Evolutionary conservation across 2,797 vertebrate species (phyloP).

Genomic region (Karalla daura): DNA sequence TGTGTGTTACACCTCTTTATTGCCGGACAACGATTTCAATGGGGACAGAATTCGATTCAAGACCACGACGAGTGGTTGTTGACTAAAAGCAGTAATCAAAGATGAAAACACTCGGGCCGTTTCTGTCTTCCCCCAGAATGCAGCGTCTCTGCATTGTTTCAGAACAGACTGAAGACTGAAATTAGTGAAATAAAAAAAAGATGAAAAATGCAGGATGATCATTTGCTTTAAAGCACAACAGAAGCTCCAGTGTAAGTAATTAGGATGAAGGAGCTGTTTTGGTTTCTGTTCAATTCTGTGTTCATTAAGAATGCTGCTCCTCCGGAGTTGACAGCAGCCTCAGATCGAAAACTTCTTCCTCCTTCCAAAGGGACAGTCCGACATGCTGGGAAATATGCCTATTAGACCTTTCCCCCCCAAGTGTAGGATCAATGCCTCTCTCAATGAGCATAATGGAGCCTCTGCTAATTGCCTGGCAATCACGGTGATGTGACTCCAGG

Average conservation of each 20-base stretch:
- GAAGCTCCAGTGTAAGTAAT: not conserved
- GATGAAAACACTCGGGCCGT: constrained; percentile 41
- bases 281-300: constrained; percentile 24
- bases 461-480: constrained; percentile 10
- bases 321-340: not conserved
- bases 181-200: too few relatives aligned
- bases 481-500: not conserved
- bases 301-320: not conserved
- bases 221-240: not conserved
- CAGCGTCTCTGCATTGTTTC: too few relatives aligned
- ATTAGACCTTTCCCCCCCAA: not conserved
- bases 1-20: not conserved
- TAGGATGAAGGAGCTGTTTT: constrained; percentile 20
- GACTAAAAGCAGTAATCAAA: constrained; percentile 54
- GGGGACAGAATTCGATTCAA: constrained; percentile 41
- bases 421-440: not conserved
- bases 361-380: not conserved
- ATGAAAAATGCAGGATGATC: too few relatives aligned
- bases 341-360: not conserved
- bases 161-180: too few relatives aligned
- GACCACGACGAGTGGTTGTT: constrained; percentile 33
- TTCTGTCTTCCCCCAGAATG: too few relatives aligned
- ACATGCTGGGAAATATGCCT: not conserved
- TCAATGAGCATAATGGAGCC: constrained; percentile 5
- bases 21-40: constrained; percentile 28